phyloP scores from a whole-genome alignment of 2,797 vertebrate species.

The Cheracebus regulus region DNA sequence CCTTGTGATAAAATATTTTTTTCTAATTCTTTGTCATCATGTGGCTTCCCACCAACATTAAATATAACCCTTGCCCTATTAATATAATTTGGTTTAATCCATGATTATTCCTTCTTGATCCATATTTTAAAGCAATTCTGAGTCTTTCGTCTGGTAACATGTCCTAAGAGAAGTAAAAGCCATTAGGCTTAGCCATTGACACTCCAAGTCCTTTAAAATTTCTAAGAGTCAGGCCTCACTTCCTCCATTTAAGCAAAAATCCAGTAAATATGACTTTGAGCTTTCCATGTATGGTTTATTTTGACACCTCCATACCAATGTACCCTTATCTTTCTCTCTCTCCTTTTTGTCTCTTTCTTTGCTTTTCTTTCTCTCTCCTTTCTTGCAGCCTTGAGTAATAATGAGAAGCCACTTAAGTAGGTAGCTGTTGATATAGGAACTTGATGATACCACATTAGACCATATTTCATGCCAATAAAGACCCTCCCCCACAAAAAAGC shows the following conservation, averaged over 20 bases:
- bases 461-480: background rate
- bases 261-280: background rate
- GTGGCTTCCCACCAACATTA: background rate
- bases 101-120: background rate
- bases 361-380: background rate
- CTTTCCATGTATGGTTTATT: background rate
- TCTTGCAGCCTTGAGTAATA: background rate
- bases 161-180: background rate
- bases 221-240: background rate
- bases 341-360: background rate
- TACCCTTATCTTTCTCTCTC: background rate
- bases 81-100: background rate
- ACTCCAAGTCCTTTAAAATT: background rate
- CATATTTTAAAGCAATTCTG: background rate
- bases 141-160: background rate
- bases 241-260: background rate
- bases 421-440: too few species aligned
- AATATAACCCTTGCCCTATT: background rate
- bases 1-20: background rate
- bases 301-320: too few species aligned
- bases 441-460: background rate
- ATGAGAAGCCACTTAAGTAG: background rate
- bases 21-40: background rate
- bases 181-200: background rate
- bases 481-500: background rate